Evolutionary conservation across 2,113 vertebrate species (phyloP).

Genomic region (Morone saxatilis): DNA sequence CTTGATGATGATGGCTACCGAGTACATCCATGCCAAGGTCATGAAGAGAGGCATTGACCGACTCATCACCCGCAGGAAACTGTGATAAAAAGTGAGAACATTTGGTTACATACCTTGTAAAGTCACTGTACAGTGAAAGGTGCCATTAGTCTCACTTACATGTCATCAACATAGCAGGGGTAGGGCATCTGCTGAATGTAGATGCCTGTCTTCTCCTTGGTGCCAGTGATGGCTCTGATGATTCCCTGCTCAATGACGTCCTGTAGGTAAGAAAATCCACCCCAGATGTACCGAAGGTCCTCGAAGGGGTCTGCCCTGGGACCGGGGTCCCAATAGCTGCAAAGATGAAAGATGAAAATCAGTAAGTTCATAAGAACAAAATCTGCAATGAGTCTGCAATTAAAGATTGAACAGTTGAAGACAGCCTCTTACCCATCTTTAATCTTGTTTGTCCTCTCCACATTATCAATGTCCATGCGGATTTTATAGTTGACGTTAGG

Average conservation of each 20-base stretch:
- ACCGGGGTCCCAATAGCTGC: constrained; percentile 98
- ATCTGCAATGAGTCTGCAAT: background rate
- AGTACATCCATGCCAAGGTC: constrained; percentile 99
- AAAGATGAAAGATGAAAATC: background rate
- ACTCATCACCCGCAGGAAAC: constrained; percentile 95
- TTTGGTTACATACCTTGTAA: background rate
- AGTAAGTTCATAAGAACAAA: background rate
- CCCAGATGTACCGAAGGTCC: constrained; percentile 97
- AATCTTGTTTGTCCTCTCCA: constrained; percentile 98
- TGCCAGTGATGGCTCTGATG: constrained; percentile 92
- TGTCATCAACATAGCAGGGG: constrained; percentile 96
- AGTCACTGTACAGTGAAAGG: background rate
- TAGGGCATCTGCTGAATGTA: constrained; percentile 99
- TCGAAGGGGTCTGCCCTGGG: constrained; percentile 98
- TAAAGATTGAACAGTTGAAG: background rate
- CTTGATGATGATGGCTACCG: constrained; percentile 97
- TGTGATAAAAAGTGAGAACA: constrained; percentile 56
- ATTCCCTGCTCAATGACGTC: constrained; percentile 96
- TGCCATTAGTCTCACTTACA: constrained; percentile 84
- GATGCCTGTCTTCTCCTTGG: constrained; percentile 90
- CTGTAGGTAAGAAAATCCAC: constrained; percentile 96
- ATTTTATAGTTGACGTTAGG: constrained; percentile 96
- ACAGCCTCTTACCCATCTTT: constrained; percentile 89
- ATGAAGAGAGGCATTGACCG: constrained; percentile 98
- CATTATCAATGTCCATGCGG: constrained; percentile 99